These are phyloP conservation scores for Lucinisca nassula DNA, from an alignment of 2,888 invertebrate species.

Conservation along the genomic window DNA sequence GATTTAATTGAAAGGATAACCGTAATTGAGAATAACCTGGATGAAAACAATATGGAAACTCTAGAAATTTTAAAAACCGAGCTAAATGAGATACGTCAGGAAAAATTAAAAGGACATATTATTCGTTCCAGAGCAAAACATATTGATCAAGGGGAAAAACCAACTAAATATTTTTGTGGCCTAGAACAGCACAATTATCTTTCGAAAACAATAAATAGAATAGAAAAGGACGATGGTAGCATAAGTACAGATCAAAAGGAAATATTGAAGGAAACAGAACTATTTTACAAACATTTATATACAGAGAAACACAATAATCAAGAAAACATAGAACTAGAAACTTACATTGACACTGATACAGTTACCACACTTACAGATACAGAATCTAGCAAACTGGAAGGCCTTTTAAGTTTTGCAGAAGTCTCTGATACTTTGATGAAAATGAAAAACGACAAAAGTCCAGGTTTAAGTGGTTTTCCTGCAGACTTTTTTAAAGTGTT, in stretches of 20 bases:
- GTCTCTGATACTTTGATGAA: neutral
- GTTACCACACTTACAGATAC: neutral
- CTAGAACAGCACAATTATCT: neutral
- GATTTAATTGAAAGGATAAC: neutral
- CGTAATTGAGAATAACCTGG: neutral
- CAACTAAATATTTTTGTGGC: constrained; percentile 7
- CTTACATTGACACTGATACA: no score
- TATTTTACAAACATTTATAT: neutral
- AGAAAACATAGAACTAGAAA: no score
- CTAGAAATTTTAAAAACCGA: neutral
- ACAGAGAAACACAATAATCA: neutral
- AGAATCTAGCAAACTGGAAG: neutral
- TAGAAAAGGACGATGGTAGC: neutral
- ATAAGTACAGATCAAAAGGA: neutral
- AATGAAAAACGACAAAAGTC: constrained; percentile 33
- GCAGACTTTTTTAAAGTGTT: constrained; percentile 3
- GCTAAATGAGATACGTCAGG: neutral
- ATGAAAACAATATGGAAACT: neutral
- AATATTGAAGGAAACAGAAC: no score
- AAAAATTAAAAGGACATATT: constrained; percentile 12
- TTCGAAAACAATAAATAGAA: neutral
- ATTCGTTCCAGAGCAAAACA: constrained; percentile 8
- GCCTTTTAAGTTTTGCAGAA: neutral
- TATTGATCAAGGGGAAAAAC: constrained; percentile 22
- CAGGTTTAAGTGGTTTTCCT: constrained; percentile 3